Evolutionary conservation across 1,140 invertebrate species (phyloP).

Genomic region (Helicoverpa armigera): DNA sequence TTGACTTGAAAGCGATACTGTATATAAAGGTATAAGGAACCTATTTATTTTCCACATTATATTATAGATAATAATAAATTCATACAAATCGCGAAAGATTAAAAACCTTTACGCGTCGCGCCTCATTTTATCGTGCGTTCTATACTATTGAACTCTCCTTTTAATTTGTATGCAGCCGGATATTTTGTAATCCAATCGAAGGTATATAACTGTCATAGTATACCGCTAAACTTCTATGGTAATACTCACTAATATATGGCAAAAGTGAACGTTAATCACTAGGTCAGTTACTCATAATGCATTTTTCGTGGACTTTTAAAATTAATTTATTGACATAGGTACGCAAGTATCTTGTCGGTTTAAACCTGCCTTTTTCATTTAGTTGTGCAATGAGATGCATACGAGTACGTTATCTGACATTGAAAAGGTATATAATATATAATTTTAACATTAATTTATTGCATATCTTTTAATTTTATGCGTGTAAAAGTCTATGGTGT

Average conservation of each 20-base stretch:
- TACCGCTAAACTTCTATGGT: slow-evolving; percentile 35
- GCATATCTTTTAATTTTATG: slow-evolving; percentile 21
- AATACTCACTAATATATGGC: slow-evolving; percentile 36
- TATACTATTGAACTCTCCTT: slow-evolving; percentile 50
- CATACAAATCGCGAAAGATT: too few relatives aligned
- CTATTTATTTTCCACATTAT: too few relatives aligned
- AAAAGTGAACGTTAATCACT: slow-evolving; percentile 34
- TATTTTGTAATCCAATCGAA: slow-evolving; percentile 44
- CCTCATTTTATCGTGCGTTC: background rate
- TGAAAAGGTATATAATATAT: slow-evolving; percentile 30
- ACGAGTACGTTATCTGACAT: slow-evolving; percentile 11
- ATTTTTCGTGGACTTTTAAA: slow-evolving; percentile 30
- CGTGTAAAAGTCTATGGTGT: slow-evolving; percentile 19
- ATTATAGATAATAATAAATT: too few relatives aligned
- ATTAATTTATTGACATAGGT: slow-evolving; percentile 35
- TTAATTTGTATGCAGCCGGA: slow-evolving; percentile 47
- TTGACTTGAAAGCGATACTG: too few relatives aligned
- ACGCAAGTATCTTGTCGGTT: slow-evolving; percentile 6
- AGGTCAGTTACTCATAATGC: background rate
- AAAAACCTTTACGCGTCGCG: background rate
- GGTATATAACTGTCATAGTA: slow-evolving; percentile 29
- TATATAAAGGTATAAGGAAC: too few relatives aligned
- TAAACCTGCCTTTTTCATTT: slow-evolving; percentile 23
- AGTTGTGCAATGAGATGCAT: slow-evolving; percentile 36
- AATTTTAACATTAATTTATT: slow-evolving; percentile 32